These are phyloP conservation scores for Triplophysa bombifrons DNA, from an alignment of 2,797 vertebrate genomes.

Conservation along the genomic window DNA sequence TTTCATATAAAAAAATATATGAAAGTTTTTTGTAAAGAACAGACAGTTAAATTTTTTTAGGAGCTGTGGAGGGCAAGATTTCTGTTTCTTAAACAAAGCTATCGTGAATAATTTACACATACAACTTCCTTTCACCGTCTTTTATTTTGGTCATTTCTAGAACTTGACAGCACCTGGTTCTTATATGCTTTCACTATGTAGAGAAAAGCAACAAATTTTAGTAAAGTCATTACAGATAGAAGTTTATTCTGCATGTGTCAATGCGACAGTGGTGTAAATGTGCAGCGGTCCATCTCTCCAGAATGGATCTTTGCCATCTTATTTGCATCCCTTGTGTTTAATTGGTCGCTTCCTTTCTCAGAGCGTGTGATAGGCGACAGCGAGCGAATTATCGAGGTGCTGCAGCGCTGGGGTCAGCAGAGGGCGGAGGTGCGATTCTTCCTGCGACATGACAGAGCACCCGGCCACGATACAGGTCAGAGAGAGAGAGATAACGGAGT, in stretches of 20 bases:
- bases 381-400: conserved; percentile 86
- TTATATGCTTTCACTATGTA: neutral
- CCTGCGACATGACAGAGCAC: conserved; percentile 83
- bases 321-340: conserved; percentile 21
- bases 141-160: neutral
- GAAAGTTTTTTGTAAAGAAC: no score
- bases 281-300: conserved; percentile 17
- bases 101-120: neutral
- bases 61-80: no score
- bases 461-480: conserved; percentile 78
- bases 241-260: neutral
- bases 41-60: no score
- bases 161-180: neutral
- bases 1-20: no score
- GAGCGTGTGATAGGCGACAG: conserved; percentile 84
- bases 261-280: neutral
- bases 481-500: neutral
- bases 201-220: neutral
- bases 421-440: conserved; percentile 87
- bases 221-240: neutral
- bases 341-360: conserved; percentile 59
- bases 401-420: conserved; percentile 88
- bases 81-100: neutral
- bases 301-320: conserved; percentile 18
- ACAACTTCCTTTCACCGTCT: neutral